A percentile compares a stretch with the other conserved stretches of the same genome.
Conservation (phyloP, 1,140 invertebrate genomes). For the Procambarus clarkii region DNA sequence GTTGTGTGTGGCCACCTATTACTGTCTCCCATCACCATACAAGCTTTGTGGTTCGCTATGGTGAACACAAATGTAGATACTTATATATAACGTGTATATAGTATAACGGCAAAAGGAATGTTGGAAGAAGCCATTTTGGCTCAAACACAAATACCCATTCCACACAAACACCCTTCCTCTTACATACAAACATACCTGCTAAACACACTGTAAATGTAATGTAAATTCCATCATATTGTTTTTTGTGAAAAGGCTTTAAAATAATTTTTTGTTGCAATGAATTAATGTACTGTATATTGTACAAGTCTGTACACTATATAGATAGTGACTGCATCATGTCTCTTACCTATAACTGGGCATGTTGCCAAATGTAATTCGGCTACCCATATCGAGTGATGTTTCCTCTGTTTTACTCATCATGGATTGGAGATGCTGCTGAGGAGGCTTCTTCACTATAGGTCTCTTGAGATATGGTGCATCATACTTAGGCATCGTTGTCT, state of each 20-base stretch:
- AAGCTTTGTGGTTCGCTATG: too few species aligned
- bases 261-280: background rate
- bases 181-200: background rate
- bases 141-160: too few species aligned
- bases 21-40: too few species aligned
- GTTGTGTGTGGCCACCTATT: too few species aligned
- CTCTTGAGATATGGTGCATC: constrained; percentile 90
- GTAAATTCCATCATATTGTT: background rate
- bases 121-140: too few species aligned
- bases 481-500: constrained; percentile 90
- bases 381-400: constrained; percentile 73
- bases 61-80: too few species aligned
- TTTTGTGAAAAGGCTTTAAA: background rate
- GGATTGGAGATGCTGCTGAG: constrained; percentile 70
- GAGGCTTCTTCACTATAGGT: constrained; percentile 81
- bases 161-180: too few species aligned
- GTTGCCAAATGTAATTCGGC: constrained; percentile 81
- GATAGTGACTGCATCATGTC: background rate
- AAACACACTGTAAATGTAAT: background rate
- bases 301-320: background rate
- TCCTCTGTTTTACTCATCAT: constrained; percentile 78
- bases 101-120: too few species aligned
- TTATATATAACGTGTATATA: too few species aligned
- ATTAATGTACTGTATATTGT: background rate
- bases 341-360: constrained; percentile 88